Evolutionary conservation across 2,113 vertebrate genomes (phyloP), one percentile per base, ranked within the genome.

Genomic region (Numida meleagris): DNA sequence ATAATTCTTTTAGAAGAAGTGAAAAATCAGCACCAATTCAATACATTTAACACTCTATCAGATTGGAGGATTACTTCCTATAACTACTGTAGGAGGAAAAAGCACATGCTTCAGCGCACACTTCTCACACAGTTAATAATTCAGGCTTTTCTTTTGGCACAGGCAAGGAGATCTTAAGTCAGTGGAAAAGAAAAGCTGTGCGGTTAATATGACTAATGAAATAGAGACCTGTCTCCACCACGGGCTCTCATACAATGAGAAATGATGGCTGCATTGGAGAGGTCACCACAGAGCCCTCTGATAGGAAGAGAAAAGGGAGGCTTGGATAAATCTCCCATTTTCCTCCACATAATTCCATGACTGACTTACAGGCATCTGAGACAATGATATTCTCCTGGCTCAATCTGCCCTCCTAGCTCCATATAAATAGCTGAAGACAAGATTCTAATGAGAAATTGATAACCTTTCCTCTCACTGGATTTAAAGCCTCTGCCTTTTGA

Each of bases 51-150:
- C 61, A 40, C 31, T 50, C 18, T 43, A 31, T 90, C 65, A 63
- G 20, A 46, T 16, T 86, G 76, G 46, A 83, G 53, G 81, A 79
- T 38, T 85, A 36, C 42, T 90, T 85, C 43, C 33, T 76, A 74
- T 80, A 89, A 31, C 12, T n/a, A 19, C 27, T 40, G 67, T 77
- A 67, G 73, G 74, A 91, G 67, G 73, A 40, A 93, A 40, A 92
- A 87, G 6, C 89, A 88, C 87, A 92, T 76, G 58, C 38, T 90
- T 51, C 66, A 84, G 58, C 77, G 66, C 80, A 94, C 80, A 58
- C 42, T 75, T 94, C 61, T 78, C 80, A 67, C 2, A 3, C 62
- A 62, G 82, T 79, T 87, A 79, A 61, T 82, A 68, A 61, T 34
- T 86, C 65, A 6, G n/a, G 14, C 3, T 88, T 57, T 90, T 78